phyloP scores from a whole-genome alignment of 1,140 invertebrate species.

The Pomacea maculata region DNA sequence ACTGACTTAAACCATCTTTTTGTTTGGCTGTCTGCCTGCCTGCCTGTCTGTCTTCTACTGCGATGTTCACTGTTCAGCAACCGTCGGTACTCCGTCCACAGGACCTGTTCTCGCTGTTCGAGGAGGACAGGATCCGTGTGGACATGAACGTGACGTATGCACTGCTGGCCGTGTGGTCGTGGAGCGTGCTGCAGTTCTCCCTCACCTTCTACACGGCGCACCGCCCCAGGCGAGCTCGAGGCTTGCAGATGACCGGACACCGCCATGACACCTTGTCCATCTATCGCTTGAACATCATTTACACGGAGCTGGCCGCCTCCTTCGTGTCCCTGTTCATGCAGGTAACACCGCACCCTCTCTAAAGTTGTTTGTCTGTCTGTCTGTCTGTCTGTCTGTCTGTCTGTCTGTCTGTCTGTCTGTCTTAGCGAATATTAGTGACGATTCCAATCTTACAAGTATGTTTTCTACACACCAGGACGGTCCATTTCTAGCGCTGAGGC shows the following conservation, averaged over 20 bases:
- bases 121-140: slow-evolving; percentile 46
- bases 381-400: slow-evolving; percentile 8
- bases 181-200: slow-evolving; percentile 80
- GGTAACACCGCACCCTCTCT: neutral
- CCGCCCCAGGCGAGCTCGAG: slow-evolving; percentile 37
- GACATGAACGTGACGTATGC: slow-evolving; percentile 40
- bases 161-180: slow-evolving; percentile 69
- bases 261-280: neutral
- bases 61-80: no score
- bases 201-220: slow-evolving; percentile 50
- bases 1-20: no score
- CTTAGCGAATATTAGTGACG: neutral
- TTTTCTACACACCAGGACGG: slow-evolving; percentile 70
- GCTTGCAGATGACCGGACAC: neutral
- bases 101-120: slow-evolving; percentile 92
- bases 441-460: neutral
- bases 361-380: neutral
- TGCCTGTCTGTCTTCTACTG: no score
- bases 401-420: neutral
- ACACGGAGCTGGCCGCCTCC: slow-evolving; percentile 17
- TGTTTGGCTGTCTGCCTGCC: no score
- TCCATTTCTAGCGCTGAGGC: slow-evolving; percentile 82
- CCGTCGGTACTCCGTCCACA: neutral
- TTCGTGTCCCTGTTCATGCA: slow-evolving; percentile 63
- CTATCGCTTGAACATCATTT: neutral